Percentiles rank a stretch among this genome's conserved stretches.
Conservation (phyloP, 2,113 vertebrate genomes). For the Psettodes erumei region DNA sequence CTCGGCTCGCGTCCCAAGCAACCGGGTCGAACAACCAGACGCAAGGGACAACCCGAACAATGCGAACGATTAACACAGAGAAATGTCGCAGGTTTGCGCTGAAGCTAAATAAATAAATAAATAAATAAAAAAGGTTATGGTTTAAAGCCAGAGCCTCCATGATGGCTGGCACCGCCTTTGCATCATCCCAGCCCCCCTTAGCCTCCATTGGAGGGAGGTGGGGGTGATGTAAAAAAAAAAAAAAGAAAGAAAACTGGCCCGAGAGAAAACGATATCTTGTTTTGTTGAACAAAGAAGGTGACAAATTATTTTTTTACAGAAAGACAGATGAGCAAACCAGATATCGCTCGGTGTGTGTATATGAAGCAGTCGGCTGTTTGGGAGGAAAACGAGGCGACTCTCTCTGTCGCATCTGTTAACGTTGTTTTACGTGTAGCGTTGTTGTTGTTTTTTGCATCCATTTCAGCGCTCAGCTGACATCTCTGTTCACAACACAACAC, state of each 20-base stretch:
- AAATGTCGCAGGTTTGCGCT: neutral
- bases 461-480: conserved; percentile 24
- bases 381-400: neutral
- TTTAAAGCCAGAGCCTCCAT: conserved; percentile 47
- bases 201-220: conserved; percentile 13
- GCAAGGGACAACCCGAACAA: neutral
- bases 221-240: conserved; percentile 12
- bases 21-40: neutral
- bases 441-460: conserved; percentile 45
- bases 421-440: too few relatives aligned
- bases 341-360: neutral
- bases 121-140: too few relatives aligned
- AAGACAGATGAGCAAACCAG: too few relatives aligned
- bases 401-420: conserved; percentile 20
- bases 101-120: too few relatives aligned
- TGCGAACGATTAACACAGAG: neutral
- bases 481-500: conserved; percentile 23
- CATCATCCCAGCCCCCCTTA: conserved; percentile 56
- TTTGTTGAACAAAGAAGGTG: neutral
- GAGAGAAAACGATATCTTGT: neutral
- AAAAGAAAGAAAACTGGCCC: too few relatives aligned
- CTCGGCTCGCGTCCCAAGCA: neutral
- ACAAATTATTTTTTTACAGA: too few relatives aligned
- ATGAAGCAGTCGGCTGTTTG: neutral
- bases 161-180: conserved; percentile 79